Evolutionary conservation across 1,140 invertebrate genomes (phyloP).

Genomic region (Zaprionus gabonicus): DNA sequence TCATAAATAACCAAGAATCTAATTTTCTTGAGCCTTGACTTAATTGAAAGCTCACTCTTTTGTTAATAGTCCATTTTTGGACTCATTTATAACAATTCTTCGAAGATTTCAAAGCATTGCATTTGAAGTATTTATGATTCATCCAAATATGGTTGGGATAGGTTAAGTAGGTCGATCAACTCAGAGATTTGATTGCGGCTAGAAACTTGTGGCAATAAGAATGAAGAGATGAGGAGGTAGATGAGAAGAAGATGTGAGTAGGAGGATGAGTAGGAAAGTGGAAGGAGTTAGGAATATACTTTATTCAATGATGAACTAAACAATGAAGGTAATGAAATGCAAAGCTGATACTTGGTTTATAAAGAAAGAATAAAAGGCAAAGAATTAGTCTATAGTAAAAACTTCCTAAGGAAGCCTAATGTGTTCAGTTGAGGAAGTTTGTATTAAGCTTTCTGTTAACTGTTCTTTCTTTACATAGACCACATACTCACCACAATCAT

Average conservation of each 20-base stretch:
- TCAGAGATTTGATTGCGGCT: background rate
- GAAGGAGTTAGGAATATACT: no score
- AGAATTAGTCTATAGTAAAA: no score
- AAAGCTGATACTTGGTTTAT: no score
- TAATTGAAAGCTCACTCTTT: background rate
- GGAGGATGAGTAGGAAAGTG: background rate
- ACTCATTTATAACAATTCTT: background rate
- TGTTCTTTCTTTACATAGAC: background rate
- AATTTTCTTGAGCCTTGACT: background rate
- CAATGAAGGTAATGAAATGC: no score
- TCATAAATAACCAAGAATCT: background rate
- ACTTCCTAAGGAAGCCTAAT: no score
- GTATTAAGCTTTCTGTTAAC: no score
- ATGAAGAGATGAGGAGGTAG: background rate
- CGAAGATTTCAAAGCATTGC: background rate
- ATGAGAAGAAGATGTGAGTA: background rate
- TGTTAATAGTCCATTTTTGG: background rate
- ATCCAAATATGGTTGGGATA: background rate
- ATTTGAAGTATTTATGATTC: background rate
- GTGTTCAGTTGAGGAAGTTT: no score
- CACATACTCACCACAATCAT: slow-evolving; percentile 95
- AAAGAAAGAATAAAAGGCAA: no score
- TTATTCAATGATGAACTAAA: no score
- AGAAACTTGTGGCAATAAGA: background rate
- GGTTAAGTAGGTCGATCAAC: slow-evolving; percentile 6